These are phyloP conservation scores for Ornithoptera priamus DNA, from an alignment of 2,888 invertebrate species.

Conservation along the genomic window DNA sequence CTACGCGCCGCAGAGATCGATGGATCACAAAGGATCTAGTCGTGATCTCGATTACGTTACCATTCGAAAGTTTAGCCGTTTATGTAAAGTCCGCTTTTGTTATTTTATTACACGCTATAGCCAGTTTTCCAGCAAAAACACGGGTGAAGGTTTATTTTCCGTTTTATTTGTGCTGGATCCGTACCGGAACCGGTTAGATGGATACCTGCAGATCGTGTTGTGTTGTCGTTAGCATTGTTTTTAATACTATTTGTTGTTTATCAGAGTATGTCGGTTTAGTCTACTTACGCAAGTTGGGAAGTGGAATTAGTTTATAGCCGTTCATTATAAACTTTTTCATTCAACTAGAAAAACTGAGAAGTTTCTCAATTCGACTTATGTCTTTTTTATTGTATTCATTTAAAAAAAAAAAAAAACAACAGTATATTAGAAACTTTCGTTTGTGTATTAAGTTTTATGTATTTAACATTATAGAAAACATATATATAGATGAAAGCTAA, in stretches of 20 bases:
- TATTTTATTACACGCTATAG: conserved; percentile 39
- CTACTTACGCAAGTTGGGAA: conserved; percentile 16
- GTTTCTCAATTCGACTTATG: conserved; percentile 3
- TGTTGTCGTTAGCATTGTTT: conserved; percentile 17
- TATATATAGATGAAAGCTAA: too few relatives aligned
- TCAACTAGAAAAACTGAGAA: neutral
- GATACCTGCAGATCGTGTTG: conserved; percentile 3
- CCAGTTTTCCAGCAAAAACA: conserved; percentile 28
- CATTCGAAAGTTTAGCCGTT: conserved; percentile 62
- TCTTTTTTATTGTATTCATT: too few relatives aligned
- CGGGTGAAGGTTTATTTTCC: neutral
- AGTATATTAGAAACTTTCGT: too few relatives aligned
- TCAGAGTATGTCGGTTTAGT: conserved; percentile 20
- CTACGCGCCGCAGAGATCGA: conserved; percentile 66
- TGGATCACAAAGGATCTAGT: conserved; percentile 73
- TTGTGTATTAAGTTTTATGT: too few relatives aligned
- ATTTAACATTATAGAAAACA: too few relatives aligned
- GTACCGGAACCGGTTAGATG: conserved; percentile 19
- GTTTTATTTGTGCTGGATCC: conserved; percentile 19
- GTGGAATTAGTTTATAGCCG: neutral
- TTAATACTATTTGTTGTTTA: conserved; percentile 17
- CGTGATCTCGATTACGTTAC: conserved; percentile 74
- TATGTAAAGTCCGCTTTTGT: conserved; percentile 59
- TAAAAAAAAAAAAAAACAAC: too few relatives aligned
- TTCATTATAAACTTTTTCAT: neutral